Evolutionary conservation across 1,140 invertebrate species (phyloP), one percentile per base, ranked within the genome.

Genomic region (Globodera ellingtonae): DNA sequence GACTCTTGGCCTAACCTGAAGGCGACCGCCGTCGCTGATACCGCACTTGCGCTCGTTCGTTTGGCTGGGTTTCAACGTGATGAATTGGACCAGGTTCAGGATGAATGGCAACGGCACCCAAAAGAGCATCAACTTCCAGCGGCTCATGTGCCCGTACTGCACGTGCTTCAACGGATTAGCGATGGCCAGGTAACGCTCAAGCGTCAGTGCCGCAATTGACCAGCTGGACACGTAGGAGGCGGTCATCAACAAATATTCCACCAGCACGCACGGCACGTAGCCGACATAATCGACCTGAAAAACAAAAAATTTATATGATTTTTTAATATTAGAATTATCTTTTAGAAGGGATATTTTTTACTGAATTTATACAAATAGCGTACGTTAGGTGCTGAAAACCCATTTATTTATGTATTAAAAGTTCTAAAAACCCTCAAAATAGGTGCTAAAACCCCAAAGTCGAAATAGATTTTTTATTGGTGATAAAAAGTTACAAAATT

Each of bases 51-150:
- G 82, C 83, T 76, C 67, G 62, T 66, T 76, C n/a, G 82, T 50
- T 70, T 86, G 79, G 83, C 79, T 78, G 24, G 86, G 83, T 13
- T 83, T 81, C 3, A 89, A 70, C 50, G 72, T 79, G 70, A 84
- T 47, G 72, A 89, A 89, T 75, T 89, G 86, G 21, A 88, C 80
- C 6, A 88, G 72, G 72, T 89, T 89, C 9, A 89, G 81, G 4
- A 89, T 46, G 62, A 89, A 86, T 9, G 87, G 88, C 62, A 89
- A 79, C 13, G 88, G 86, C 13, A 89, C 62, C 86, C 86, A 89
- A 75, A 80, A 88, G 21, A 72, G 47, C 78, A 89, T 86, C 35
- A 81, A 59, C 52, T 66, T 70, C 75, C 74, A 78, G 0, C 80
- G 65, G 46, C 80, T 81, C 59, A 81, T 72, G 69, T 81, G 80